Conservation (phyloP, 2,797 vertebrate species). For the Podargus strigoides region DNA sequence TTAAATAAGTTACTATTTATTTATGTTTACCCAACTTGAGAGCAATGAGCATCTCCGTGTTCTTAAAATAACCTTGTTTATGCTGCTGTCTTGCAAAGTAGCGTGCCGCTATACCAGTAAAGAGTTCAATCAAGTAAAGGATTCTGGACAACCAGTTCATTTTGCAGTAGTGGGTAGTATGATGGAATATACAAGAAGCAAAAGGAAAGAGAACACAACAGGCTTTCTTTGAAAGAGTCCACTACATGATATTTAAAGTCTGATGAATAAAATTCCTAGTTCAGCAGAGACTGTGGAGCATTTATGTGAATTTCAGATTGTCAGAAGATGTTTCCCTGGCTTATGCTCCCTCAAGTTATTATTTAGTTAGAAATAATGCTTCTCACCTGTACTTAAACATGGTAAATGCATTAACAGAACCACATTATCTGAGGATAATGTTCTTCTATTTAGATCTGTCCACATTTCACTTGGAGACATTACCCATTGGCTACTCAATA, state of each 20-base stretch:
- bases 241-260: background rate
- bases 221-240: background rate
- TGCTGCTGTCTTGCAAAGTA: background rate
- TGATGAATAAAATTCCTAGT: background rate
- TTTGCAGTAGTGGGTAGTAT: background rate
- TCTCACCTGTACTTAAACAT: background rate
- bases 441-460: background rate
- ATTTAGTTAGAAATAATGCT: background rate
- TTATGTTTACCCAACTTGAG: background rate
- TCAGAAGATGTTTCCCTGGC: background rate
- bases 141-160: background rate
- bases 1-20: background rate
- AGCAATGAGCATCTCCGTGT: background rate
- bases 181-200: background rate
- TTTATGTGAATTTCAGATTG: background rate
- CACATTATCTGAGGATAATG: background rate
- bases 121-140: background rate
- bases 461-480: background rate
- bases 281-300: background rate
- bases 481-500: background rate
- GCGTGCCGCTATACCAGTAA: background rate
- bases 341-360: background rate
- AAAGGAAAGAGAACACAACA: background rate
- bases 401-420: background rate
- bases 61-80: background rate